phyloP scores from a whole-genome alignment of 1,140 invertebrate species.

The Zaprionus inermis region DNA sequence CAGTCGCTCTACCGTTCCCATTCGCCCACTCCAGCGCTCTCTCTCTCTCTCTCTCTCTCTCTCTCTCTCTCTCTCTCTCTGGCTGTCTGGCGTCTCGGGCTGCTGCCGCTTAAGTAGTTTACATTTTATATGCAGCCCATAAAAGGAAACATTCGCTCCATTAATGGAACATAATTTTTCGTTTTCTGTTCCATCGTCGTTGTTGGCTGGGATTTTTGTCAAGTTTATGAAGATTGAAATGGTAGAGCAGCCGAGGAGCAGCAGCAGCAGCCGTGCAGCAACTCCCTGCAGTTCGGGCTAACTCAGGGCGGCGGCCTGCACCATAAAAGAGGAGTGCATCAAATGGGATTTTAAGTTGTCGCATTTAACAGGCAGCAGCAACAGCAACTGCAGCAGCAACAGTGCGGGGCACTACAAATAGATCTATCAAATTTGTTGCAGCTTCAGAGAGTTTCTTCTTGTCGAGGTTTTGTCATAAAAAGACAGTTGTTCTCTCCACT shows the following conservation, averaged over 20 bases:
- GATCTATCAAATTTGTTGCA: constrained; percentile 76
- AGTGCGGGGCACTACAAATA: constrained; percentile 65
- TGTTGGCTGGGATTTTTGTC: constrained; percentile 70
- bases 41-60: neutral
- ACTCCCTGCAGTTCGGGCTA: constrained; percentile 45
- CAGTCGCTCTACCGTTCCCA: constrained; percentile 14
- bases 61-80: neutral
- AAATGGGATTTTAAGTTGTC: constrained; percentile 82
- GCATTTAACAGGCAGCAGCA: constrained; percentile 72
- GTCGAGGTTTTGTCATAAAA: constrained; percentile 66
- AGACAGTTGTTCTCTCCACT: constrained; percentile 43
- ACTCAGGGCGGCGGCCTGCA: constrained; percentile 36
- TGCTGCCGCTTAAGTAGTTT: constrained; percentile 77
- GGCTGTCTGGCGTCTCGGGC: constrained; percentile 27
- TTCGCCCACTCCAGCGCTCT: neutral
- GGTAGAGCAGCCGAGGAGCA: constrained; percentile 22
- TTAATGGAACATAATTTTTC: constrained; percentile 83
- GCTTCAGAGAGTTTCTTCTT: constrained; percentile 56
- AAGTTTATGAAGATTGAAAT: constrained; percentile 81
- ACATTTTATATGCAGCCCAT: constrained; percentile 78
- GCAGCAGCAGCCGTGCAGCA: constrained; percentile 17
- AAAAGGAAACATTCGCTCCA: constrained; percentile 83
- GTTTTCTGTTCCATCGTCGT: constrained; percentile 62
- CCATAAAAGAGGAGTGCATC: constrained; percentile 80
- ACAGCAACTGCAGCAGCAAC: constrained; percentile 24